These are phyloP conservation scores for Cordilura impudica DNA, from an alignment of 2,888 invertebrate species.

Conservation along the genomic window DNA sequence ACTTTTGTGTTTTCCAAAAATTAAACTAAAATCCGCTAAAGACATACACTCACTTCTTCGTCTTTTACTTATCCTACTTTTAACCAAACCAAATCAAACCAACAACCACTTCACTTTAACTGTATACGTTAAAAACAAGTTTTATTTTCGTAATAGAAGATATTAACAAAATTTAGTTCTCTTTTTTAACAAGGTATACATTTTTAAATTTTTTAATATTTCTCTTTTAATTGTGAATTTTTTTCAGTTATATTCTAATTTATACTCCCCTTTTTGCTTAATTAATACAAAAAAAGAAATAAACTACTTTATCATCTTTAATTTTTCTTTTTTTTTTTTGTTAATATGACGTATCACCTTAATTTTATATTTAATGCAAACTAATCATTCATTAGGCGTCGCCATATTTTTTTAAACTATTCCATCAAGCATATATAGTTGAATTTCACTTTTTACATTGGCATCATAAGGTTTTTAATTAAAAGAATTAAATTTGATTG, in stretches of 20 bases:
- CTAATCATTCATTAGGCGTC: slow-evolving; percentile 29
- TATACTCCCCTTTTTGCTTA: slow-evolving; percentile 1
- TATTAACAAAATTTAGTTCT: slow-evolving; percentile 10
- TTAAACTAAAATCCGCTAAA: slow-evolving; percentile 43
- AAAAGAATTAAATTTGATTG: background rate
- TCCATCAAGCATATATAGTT: no score
- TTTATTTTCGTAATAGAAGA: slow-evolving; percentile 4
- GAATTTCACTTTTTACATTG: background rate
- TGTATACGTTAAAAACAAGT: slow-evolving; percentile 41
- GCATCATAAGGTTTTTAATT: background rate
- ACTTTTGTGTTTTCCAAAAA: slow-evolving; percentile 9
- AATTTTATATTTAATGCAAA: slow-evolving; percentile 15
- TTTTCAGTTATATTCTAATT: background rate
- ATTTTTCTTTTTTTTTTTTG: background rate
- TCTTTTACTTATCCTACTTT: slow-evolving; percentile 6
- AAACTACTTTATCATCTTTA: background rate
- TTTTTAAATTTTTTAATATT: slow-evolving; percentile 13
- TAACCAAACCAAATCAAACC: background rate
- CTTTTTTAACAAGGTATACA: slow-evolving; percentile 27
- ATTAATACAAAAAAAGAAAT: background rate
- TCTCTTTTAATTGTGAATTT: slow-evolving; percentile 13
- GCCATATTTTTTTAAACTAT: background rate
- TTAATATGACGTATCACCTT: slow-evolving; percentile 23
- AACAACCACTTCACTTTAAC: slow-evolving; percentile 21
- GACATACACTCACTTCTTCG: slow-evolving; percentile 46